Evolutionary conservation across 2,113 vertebrate genomes (phyloP), one percentile per base, ranked within the genome.

Genomic region (Malurus alboscapulatus): DNA sequence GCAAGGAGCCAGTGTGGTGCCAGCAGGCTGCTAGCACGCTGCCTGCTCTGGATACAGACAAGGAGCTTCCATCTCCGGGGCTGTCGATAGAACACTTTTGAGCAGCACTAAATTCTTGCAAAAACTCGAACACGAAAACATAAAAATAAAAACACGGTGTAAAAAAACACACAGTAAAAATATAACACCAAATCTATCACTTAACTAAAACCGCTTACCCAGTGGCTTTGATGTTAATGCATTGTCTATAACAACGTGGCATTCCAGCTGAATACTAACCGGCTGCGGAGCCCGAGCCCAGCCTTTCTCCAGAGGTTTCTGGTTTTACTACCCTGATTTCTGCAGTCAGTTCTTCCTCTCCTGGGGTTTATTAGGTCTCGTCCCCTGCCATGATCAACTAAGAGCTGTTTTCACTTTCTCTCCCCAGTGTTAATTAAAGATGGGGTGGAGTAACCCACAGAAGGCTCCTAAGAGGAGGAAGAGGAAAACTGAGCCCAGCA

Each of bases 181-280:
- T 74, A 84, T 87, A 94, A 94, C 84, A 63, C 84, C 55, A 90
- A 94, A 95, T 96, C 90, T 57, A 94, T 96, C 94, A 94, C 78
- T 96, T 95, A 96, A 94, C 84, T 92, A 94, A 96, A 96, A 94
- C 68, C 2, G 12, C 93, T 95, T 92, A 95, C 91, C 93, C 67
- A 80, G 95, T 77, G 7, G 82, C 75, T 93, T 94, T 95, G 93
- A 86, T 94, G 85, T 91, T 94, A 95, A 91, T 95, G 79, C 85
- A 71, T 92, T 94, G 84, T 94, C 91, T 94, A 22, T 80, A 80
- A 86, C 63, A 77, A 40, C 8, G 2, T 22, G 40, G 59, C 32
- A 4, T 86, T 94, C 82, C 82, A 67, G 79, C 90, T 94, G 94
- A 88, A 96, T 95, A 83, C 84, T 90, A 94, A 96, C 91, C 0